Base-by-base conservation (phyloP, 2,888 invertebrate genomes). In the Parascotia fuliginaria region DNA sequence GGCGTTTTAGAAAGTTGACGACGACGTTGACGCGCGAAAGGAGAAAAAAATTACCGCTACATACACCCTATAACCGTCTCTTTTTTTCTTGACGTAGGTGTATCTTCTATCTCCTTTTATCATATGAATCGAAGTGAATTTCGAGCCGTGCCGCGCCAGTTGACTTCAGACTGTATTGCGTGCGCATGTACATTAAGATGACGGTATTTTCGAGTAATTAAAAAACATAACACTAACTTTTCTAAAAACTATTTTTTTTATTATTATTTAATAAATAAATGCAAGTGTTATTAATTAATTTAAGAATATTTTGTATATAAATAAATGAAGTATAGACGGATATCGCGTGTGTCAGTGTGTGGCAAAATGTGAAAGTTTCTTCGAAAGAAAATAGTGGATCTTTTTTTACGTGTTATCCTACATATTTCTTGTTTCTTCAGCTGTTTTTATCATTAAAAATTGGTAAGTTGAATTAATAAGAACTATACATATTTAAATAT, bases 21-120 rank as follows among this genome's bases (percentile, higher is more conserved):
- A 7, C 1, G 85, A 82, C 77, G 89, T 89, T 80, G 84, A 84
- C 79, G 83, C 83, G 83, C 83, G 87, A 90, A 89, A 88, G 89
- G 88, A 81, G 84, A 86, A 89, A 91, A 87, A 92, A 85, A 85
- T 72, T 89, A 90, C 90, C 91, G 91, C 90, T 91, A 90, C 81
- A 83, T 71, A 81, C 80, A 83, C 77, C 77, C 76, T 84, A 74
- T 84, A 79, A 52, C 71, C 57, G 32, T 84, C 85, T 73, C 79
- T 51, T 54, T 90, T 77, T 60, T 46, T 63, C 70, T 51, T 41
- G 16, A 2, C 2, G 16, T 45, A 65, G 54, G 22, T n/a, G 38
- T 32, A 77, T 80, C 31, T 58, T 39, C 60, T 64, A 12, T 85
- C 84, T 75, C 75, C 55, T 54, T 88, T 75, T 66, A 46, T 68